Conservation (phyloP, 2,113 vertebrate species). For the Daubentonia madagascariensis region DNA sequence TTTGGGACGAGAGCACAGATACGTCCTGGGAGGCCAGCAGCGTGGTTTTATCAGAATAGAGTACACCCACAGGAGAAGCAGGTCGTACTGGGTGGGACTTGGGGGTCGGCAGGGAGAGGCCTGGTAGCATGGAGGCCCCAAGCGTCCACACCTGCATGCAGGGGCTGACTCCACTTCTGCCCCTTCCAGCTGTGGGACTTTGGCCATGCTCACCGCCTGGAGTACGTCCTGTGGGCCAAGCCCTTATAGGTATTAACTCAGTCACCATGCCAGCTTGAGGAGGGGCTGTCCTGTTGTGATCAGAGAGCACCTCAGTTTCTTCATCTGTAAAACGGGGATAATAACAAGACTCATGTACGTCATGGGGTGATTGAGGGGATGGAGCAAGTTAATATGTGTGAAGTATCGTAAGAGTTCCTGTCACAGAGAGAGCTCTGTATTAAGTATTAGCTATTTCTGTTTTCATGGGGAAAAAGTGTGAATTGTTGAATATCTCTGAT, state of each 20-base stretch:
- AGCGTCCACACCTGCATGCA: fast-evolving
- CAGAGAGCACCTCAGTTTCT: neutral
- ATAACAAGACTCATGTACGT: fast-evolving
- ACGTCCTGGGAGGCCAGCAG: neutral
- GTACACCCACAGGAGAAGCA: neutral
- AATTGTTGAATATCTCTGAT: neutral
- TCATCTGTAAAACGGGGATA: neutral
- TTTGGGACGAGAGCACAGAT: neutral
- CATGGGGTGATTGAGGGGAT: neutral
- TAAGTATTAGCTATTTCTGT: neutral
- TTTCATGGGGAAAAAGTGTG: neutral
- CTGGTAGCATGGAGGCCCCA: fast-evolving
- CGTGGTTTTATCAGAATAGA: fast-evolving
- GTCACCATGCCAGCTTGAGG: neutral
- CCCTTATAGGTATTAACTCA: neutral
- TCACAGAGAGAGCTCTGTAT: neutral
- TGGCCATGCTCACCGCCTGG: neutral
- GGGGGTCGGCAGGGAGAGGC: neutral
- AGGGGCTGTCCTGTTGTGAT: fast-evolving
- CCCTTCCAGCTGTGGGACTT: neutral
- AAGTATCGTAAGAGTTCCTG: neutral
- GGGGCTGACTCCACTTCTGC: neutral
- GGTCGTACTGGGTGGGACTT: fast-evolving
- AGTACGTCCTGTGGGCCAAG: neutral
- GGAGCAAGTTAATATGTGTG: neutral